Conservation (phyloP, 2,113 vertebrate genomes). For the Ciconia maguari region DNA sequence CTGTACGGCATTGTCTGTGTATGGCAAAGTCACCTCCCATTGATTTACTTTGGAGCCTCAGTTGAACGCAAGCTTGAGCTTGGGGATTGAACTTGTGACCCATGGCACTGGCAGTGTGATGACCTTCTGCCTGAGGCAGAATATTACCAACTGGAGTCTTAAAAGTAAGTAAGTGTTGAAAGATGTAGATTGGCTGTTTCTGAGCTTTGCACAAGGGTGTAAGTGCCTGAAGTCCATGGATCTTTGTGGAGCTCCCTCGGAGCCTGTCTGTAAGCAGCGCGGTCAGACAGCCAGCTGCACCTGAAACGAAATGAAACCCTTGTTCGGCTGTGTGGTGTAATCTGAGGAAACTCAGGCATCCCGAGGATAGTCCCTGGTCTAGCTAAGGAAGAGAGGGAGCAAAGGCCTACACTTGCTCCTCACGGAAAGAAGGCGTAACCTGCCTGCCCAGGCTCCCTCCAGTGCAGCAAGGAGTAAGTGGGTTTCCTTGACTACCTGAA, state of each 20-base stretch:
- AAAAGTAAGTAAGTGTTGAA: not conserved
- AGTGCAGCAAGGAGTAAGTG: rapidly evolving
- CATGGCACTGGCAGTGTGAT: not conserved
- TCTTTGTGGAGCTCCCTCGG: not conserved
- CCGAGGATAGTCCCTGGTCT: not conserved
- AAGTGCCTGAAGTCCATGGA: not conserved
- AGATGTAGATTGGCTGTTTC: not conserved
- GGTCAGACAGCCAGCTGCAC: not conserved
- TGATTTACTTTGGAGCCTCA: not conserved
- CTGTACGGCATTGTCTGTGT: not conserved
- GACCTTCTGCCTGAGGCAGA: not conserved
- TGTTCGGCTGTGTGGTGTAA: not conserved
- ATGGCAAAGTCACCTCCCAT: not conserved
- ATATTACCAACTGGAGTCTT: not conserved
- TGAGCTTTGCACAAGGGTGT: not conserved
- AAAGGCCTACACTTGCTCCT: not conserved
- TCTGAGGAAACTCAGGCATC: not conserved
- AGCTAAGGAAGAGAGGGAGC: not conserved
- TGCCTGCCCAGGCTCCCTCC: not conserved
- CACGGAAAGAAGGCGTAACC: rapidly evolving
- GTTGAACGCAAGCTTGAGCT: not conserved
- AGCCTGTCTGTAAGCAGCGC: not conserved
- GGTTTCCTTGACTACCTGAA: not conserved
- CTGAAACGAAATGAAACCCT: not conserved
- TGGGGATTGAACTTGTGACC: not conserved